Conservation (phyloP, 2,113 vertebrate genomes). For the Elachura formosa region DNA sequence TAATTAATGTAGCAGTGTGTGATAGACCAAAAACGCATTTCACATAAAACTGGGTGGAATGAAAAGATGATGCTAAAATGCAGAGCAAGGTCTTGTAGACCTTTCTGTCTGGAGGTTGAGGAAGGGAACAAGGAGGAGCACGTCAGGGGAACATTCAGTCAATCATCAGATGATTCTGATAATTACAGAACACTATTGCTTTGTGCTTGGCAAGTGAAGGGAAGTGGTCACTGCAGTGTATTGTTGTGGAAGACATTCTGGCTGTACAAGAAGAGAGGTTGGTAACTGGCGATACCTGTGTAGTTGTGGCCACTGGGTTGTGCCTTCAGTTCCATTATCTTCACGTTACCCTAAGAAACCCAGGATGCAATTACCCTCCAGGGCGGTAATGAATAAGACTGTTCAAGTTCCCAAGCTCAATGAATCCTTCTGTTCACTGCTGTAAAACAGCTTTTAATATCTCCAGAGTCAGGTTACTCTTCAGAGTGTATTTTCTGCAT, state of each 20-base stretch:
- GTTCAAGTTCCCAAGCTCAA: neutral
- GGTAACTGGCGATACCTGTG: neutral
- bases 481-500: neutral
- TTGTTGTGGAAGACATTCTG: neutral
- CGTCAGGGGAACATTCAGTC: neutral
- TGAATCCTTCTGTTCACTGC: neutral
- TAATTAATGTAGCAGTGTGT: neutral
- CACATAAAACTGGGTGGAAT: neutral
- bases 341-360: neutral
- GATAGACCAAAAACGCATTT: neutral
- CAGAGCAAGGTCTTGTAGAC: neutral
- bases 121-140: neutral
- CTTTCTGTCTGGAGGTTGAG: neutral
- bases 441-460: neutral
- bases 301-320: neutral
- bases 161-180: neutral
- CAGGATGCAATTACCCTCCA: neutral
- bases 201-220: neutral
- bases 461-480: neutral
- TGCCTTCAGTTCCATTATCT: neutral
- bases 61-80: neutral
- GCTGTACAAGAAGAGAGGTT: neutral
- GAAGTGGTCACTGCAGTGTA: neutral
- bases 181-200: neutral
- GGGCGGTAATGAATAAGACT: neutral